A percentile compares a stretch with the other conserved stretches of the same genome.
phyloP scores from a whole-genome alignment of 1,140 invertebrate species.

The Mya arenaria region DNA sequence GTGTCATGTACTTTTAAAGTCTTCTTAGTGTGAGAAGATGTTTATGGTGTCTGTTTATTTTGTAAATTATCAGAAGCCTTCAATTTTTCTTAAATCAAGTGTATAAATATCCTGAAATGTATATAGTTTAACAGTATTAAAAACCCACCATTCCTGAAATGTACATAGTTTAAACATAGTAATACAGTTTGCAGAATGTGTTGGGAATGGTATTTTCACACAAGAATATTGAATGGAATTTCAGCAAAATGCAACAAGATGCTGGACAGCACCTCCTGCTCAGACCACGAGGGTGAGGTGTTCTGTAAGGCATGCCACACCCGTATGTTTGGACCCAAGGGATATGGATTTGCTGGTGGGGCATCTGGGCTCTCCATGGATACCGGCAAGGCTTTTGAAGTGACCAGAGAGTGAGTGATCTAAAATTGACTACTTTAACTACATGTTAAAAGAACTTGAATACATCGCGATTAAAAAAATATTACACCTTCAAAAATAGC shows the following conservation, averaged over 20 bases:
- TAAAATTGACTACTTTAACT: background rate
- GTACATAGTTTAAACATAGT: too few relatives aligned
- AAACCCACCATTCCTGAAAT: too few relatives aligned
- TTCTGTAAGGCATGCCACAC: slow-evolving; percentile 97
- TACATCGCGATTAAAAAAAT: background rate
- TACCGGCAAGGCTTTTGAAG: slow-evolving; percentile 67
- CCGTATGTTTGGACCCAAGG: slow-evolving; percentile 95
- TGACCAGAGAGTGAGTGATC: slow-evolving; percentile 64
- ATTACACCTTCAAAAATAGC: background rate
- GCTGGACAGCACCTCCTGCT: slow-evolving; percentile 95
- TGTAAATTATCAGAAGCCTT: too few relatives aligned
- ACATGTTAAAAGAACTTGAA: background rate
- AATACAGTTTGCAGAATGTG: too few relatives aligned
- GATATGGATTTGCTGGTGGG: slow-evolving; percentile 90
- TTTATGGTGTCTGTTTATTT: too few relatives aligned
- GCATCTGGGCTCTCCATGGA: slow-evolving; percentile 95
- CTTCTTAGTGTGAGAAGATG: too few relatives aligned
- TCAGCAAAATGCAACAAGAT: slow-evolving; percentile 90
- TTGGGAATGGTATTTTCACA: too few relatives aligned
- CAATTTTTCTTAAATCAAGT: too few relatives aligned
- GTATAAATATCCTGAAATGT: too few relatives aligned
- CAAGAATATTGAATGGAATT: too few relatives aligned
- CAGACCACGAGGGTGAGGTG: slow-evolving; percentile 96
- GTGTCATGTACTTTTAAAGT: too few relatives aligned
- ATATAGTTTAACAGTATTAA: too few relatives aligned